phyloP scores from a whole-genome alignment of 2,797 vertebrate genomes.

The Oreonectes daqikongensis region DNA sequence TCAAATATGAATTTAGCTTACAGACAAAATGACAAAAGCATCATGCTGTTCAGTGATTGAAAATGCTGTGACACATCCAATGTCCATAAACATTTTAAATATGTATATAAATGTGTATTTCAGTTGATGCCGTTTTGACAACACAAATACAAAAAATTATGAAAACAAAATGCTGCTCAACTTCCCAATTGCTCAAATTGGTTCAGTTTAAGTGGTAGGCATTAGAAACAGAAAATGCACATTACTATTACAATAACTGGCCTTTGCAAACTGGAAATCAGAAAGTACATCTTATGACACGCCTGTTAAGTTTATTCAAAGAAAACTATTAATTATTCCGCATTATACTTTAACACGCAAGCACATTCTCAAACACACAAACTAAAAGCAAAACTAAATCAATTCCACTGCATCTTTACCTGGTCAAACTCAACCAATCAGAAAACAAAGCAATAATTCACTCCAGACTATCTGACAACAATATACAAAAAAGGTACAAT shows the following conservation, averaged over 20 bases:
- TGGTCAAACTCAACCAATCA: slow-evolving; percentile 47
- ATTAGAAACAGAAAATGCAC: neutral
- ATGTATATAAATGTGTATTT: slow-evolving; percentile 33
- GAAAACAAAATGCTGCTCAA: slow-evolving; percentile 14
- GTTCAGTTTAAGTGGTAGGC: neutral
- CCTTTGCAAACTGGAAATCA: slow-evolving; percentile 22
- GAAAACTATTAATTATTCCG: slow-evolving; percentile 1
- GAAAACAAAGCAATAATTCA: slow-evolving; percentile 44
- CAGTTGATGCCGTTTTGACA: slow-evolving; percentile 59
- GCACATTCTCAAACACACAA: slow-evolving; percentile 39
- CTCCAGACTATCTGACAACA: slow-evolving; percentile 46
- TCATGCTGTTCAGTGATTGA: slow-evolving; percentile 9
- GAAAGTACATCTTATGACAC: neutral
- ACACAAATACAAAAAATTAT: slow-evolving; percentile 27
- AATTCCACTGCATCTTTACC: slow-evolving; percentile 59
- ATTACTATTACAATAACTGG: slow-evolving; percentile 50
- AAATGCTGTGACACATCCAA: neutral
- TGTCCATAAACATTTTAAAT: slow-evolving; percentile 3
- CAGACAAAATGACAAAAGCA: neutral
- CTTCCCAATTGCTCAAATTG: neutral
- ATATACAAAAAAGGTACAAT: slow-evolving; percentile 52
- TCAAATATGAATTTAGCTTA: neutral
- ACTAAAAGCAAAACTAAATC: slow-evolving; percentile 48
- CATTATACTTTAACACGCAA: slow-evolving; percentile 6
- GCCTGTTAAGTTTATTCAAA: neutral